phyloP scores from a whole-genome alignment of 30 jellyfish, hydroid and myxozoan species.

The Chrysaora quinquecirrha region DNA sequence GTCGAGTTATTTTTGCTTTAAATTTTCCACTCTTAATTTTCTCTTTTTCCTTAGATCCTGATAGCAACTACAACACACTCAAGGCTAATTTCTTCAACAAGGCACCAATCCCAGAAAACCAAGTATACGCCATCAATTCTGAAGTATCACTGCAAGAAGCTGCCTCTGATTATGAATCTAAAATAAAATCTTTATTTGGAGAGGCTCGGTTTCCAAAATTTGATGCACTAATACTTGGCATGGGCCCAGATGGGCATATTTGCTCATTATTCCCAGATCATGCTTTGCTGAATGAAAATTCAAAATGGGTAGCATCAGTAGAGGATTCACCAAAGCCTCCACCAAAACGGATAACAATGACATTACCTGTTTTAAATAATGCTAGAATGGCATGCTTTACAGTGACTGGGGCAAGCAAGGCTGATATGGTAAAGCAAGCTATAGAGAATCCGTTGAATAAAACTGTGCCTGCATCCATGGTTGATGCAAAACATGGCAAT shows the following conservation, averaged over 20 bases:
- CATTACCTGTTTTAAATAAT: conserved; percentile 81
- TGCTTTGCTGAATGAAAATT: conserved; percentile 68
- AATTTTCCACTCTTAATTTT: not conserved
- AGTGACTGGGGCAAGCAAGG: conserved; percentile 91
- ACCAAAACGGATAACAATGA: conserved; percentile 83
- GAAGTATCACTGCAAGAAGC: conserved; percentile 48
- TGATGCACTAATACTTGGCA: conserved; percentile 90
- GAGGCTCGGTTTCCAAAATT: conserved; percentile 60
- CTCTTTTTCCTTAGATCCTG: conserved; percentile 58
- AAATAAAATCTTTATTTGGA: conserved; percentile 63
- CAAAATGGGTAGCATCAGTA: conserved; percentile 64
- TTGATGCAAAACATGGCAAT: conserved; percentile 38
- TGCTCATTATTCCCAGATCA: conserved; percentile 95
- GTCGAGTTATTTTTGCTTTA: not conserved
- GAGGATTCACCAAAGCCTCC: conserved; percentile 97
- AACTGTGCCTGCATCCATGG: conserved; percentile 89
- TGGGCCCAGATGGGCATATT: conserved; percentile 99
- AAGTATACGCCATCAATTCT: conserved; percentile 54
- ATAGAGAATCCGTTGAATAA: conserved; percentile 38
- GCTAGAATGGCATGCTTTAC: conserved; percentile 77
- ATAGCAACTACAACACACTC: conserved; percentile 86
- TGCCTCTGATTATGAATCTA: conserved; percentile 72
- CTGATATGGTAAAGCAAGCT: conserved; percentile 72
- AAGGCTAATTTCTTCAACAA: conserved; percentile 59
- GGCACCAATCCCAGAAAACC: conserved; percentile 64